These are phyloP conservation scores for Cyclura pinguis DNA, from an alignment of 2,797 vertebrate genomes.

Conservation along the genomic window DNA sequence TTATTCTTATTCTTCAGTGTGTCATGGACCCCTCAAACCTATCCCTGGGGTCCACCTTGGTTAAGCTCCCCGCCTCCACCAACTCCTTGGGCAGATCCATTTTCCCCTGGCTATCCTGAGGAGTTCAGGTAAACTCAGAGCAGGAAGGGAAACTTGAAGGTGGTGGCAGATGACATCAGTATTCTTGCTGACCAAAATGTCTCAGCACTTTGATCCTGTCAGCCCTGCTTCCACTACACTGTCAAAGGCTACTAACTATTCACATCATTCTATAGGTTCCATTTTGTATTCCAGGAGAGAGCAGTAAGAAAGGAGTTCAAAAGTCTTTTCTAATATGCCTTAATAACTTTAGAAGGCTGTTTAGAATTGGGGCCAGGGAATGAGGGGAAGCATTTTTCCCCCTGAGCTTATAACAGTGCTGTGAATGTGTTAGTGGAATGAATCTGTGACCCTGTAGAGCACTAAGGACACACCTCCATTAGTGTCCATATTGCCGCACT, in stretches of 20 bases:
- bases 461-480: conserved; percentile 88
- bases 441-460: conserved; percentile 82
- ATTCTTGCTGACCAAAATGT: not conserved
- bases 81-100: too few relatives aligned
- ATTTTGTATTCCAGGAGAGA: not conserved
- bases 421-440: conserved; percentile 77
- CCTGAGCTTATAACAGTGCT: conserved; percentile 71
- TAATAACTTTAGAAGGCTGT: conserved; percentile 64
- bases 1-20: too few relatives aligned
- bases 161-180: not conserved
- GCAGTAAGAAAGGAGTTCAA: conserved; percentile 73
- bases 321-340: conserved; percentile 66
- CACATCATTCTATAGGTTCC: not conserved
- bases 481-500: conserved; percentile 84
- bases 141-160: not conserved
- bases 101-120: not conserved
- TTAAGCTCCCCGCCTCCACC: too few relatives aligned
- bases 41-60: too few relatives aligned
- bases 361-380: conserved; percentile 73
- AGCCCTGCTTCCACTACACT: not conserved
- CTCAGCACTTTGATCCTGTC: not conserved
- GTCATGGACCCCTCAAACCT: too few relatives aligned
- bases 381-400: conserved; percentile 37
- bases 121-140: not conserved
- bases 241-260: not conserved